Percentiles rank a stretch among this genome's conserved stretches.
phyloP scores from a whole-genome alignment of 2,797 vertebrate genomes.

The Malurus leucopterus region DNA sequence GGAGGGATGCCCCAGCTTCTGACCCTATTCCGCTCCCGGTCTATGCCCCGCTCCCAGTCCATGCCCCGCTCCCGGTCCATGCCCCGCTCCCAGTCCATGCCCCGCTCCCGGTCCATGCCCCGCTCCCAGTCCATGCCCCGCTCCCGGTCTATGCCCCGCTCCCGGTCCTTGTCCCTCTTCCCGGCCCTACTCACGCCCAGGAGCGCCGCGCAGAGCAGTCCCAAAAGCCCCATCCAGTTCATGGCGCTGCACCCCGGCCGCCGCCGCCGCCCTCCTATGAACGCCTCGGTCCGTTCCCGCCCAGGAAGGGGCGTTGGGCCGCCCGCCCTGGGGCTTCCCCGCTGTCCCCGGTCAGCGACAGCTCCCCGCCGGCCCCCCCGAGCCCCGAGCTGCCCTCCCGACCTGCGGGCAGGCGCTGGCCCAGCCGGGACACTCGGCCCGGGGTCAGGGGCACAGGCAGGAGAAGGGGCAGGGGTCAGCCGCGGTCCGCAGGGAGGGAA shows the following conservation, averaged over 20 bases:
- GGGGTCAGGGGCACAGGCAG: neutral
- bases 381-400: neutral
- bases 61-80: too few species aligned
- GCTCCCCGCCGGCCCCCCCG: neutral
- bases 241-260: neutral
- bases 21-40: neutral
- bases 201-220: neutral
- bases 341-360: neutral
- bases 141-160: neutral
- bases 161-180: neutral
- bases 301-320: constrained; percentile 14
- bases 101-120: neutral
- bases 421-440: neutral
- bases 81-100: neutral
- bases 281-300: neutral
- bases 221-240: neutral
- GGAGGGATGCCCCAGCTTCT: neutral
- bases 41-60: neutral
- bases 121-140: neutral
- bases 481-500: too few species aligned
- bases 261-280: neutral
- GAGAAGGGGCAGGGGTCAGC: neutral
- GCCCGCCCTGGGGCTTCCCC: neutral
- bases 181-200: neutral
- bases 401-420: too few species aligned